A percentile compares a stretch with the other conserved stretches of the same genome.
Conservation (phyloP, 2,888 invertebrate genomes). For the Hypsopygia costalis region DNA sequence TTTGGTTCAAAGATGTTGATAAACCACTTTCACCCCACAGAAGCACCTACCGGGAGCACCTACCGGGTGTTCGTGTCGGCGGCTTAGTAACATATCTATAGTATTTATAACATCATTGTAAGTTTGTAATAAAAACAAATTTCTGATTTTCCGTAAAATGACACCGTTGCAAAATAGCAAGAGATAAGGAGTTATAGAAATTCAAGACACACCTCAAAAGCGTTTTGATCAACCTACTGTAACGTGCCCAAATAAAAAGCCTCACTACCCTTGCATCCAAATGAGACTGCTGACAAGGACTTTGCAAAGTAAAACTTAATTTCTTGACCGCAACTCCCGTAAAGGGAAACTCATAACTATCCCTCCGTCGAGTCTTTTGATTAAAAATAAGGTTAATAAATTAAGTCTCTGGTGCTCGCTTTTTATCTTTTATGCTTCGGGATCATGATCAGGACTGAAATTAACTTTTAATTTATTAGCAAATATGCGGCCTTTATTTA, state of each 20-base stretch:
- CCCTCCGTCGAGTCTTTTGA: background rate
- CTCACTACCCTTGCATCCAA: slow-evolving; percentile 40
- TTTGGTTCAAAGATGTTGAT: too few species aligned
- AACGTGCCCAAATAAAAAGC: slow-evolving; percentile 43
- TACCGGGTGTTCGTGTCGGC: too few species aligned
- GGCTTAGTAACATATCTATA: too few species aligned
- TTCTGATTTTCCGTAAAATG: too few species aligned
- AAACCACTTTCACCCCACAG: too few species aligned
- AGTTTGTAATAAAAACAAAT: too few species aligned
- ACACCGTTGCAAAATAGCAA: background rate
- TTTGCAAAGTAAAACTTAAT: slow-evolving; percentile 34
- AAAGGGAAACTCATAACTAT: slow-evolving; percentile 14
- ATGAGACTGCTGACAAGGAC: slow-evolving; percentile 34
- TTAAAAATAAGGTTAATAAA: background rate
- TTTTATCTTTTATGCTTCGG: too few species aligned
- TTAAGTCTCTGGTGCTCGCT: background rate
- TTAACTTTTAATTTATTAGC: too few species aligned
- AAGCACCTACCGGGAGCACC: too few species aligned
- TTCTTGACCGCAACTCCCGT: slow-evolving; percentile 23
- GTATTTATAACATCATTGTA: too few species aligned
- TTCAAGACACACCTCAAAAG: slow-evolving; percentile 26
- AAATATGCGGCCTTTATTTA: too few species aligned
- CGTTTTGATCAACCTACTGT: slow-evolving; percentile 52
- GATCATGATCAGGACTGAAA: too few species aligned
- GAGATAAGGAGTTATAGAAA: background rate